Evolutionary conservation across 2,888 invertebrate genomes (phyloP).

Genomic region (Shargacucullia verbasci): DNA sequence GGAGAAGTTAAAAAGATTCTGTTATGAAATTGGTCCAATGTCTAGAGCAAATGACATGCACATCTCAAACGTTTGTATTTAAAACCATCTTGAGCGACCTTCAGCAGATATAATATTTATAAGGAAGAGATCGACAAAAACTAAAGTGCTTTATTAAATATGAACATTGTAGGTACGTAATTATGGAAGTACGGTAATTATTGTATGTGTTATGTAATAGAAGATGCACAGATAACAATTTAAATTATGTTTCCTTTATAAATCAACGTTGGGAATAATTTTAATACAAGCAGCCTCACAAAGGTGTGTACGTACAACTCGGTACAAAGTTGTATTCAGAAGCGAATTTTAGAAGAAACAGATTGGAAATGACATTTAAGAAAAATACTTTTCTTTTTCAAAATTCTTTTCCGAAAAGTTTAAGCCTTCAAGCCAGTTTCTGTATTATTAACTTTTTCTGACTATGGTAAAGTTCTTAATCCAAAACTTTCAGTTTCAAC

Average conservation of each 20-base stretch:
- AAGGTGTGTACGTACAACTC: too few species aligned
- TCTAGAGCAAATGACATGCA: slow-evolving; percentile 63
- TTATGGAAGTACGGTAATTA: slow-evolving; percentile 21
- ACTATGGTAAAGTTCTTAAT: too few species aligned
- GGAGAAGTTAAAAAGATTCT: slow-evolving; percentile 7
- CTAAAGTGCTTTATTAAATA: slow-evolving; percentile 55
- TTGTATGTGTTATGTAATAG: not conserved
- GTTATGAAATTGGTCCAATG: slow-evolving; percentile 45
- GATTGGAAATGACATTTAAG: too few species aligned
- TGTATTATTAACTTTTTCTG: too few species aligned
- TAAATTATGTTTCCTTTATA: slow-evolving; percentile 5
- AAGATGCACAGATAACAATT: not conserved
- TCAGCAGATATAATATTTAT: slow-evolving; percentile 64
- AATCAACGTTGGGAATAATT: slow-evolving; percentile 6
- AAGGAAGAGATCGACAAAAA: slow-evolving; percentile 61
- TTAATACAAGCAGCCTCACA: not conserved
- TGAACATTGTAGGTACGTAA: slow-evolving; percentile 23
- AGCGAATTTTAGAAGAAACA: too few species aligned
- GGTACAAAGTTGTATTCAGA: too few species aligned
- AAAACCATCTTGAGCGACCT: slow-evolving; percentile 69
- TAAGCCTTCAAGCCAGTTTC: too few species aligned
- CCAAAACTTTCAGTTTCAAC: too few species aligned
- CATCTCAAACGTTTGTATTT: slow-evolving; percentile 67
- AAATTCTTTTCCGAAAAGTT: too few species aligned
- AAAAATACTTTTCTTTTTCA: too few species aligned